Evolutionary conservation across 2,113 vertebrate species (phyloP).

Genomic region (Alethe castanea): DNA sequence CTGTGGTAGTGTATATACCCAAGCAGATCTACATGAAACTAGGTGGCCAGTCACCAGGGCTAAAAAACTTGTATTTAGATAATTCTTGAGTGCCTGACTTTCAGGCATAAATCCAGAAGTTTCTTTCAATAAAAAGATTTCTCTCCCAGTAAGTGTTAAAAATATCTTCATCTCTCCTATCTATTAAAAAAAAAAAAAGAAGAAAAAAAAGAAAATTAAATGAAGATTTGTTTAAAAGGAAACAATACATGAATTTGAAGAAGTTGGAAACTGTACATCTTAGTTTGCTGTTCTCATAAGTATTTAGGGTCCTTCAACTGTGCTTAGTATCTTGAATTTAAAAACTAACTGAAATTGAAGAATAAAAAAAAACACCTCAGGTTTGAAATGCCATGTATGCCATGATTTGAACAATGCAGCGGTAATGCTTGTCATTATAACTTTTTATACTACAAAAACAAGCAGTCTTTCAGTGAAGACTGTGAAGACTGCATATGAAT

Average conservation of each 20-base stretch:
- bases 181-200: too few species aligned
- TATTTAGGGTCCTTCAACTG: background rate
- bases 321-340: background rate
- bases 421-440: background rate
- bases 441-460: background rate
- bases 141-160: background rate
- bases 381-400: background rate
- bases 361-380: background rate
- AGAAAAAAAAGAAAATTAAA: background rate
- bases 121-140: background rate
- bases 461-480: background rate
- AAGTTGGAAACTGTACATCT: background rate
- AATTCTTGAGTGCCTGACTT: background rate
- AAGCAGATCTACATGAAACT: background rate
- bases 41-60: background rate
- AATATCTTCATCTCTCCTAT: background rate
- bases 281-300: background rate
- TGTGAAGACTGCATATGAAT: background rate
- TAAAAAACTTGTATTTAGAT: background rate
- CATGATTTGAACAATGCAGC: background rate
- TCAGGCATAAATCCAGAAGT: background rate
- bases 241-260: background rate
- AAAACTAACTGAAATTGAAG: background rate
- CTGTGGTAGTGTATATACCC: background rate
- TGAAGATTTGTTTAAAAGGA: background rate